Conservation (phyloP, 1,140 invertebrate species). For the Atta cephalotes region DNA sequence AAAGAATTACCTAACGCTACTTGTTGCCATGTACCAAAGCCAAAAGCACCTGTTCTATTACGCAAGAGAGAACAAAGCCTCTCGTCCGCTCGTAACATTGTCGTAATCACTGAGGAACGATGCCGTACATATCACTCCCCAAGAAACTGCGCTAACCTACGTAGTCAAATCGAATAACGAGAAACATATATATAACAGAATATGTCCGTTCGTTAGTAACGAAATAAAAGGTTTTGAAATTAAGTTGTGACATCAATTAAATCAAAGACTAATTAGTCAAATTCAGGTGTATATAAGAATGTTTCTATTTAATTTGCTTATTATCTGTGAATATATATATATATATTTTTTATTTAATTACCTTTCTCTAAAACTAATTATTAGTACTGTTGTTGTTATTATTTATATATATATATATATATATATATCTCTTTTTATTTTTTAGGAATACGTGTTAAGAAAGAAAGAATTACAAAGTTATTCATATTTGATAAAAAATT, state of each 20-base stretch:
- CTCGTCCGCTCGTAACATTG: conserved; percentile 61
- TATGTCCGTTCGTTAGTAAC: not conserved
- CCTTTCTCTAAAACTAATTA: not conserved
- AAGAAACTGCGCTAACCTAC: not conserved
- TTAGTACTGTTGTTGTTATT: not conserved
- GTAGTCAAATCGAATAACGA: not conserved
- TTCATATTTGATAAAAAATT: not conserved
- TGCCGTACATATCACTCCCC: not conserved
- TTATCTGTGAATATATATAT: not conserved
- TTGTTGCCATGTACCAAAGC: conserved; percentile 61
- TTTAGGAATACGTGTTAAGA: not conserved
- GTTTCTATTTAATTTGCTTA: not conserved
- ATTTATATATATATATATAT: no score
- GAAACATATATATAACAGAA: not conserved
- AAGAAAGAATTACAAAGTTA: not conserved
- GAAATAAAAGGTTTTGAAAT: not conserved
- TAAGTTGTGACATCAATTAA: not conserved
- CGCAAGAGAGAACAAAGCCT: conserved; percentile 59
- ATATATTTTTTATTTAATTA: not conserved
- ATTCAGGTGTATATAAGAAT: not conserved
- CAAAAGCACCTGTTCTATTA: conserved; percentile 60
- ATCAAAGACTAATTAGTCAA: not conserved
- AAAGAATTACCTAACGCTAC: conserved; percentile 58
- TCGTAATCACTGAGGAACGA: conserved; percentile 57
- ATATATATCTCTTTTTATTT: not conserved